phyloP scores from a whole-genome alignment of 2,113 vertebrate species.

The Nymphicus hollandicus region DNA sequence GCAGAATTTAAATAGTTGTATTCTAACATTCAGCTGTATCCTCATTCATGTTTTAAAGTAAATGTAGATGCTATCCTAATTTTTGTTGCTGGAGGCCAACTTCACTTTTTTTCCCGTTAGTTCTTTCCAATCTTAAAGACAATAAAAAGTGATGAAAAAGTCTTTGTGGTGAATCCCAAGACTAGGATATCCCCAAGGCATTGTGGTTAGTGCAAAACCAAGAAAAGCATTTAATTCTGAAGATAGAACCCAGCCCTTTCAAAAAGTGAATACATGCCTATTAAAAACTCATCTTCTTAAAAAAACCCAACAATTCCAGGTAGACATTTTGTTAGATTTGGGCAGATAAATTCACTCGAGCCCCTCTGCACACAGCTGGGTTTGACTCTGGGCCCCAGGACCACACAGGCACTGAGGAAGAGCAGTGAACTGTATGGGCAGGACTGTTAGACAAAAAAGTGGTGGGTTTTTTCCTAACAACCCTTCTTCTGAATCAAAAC shows the following conservation, averaged over 20 bases:
- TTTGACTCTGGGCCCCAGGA: background rate
- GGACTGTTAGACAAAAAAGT: background rate
- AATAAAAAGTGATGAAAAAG: conserved; percentile 31
- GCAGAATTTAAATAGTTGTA: background rate
- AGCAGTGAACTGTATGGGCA: fast-evolving
- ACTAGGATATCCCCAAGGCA: background rate
- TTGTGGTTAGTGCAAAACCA: background rate
- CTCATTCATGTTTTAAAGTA: background rate
- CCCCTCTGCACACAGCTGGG: background rate
- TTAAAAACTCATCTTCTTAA: background rate
- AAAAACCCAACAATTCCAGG: background rate
- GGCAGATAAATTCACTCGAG: background rate
- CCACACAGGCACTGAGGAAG: background rate
- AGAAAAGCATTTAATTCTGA: background rate
- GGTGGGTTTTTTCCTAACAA: background rate
- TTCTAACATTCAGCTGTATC: background rate
- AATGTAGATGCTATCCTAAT: background rate
- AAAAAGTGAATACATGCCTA: background rate
- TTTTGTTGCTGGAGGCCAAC: background rate
- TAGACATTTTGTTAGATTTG: background rate
- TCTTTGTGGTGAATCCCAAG: background rate
- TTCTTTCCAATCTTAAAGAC: background rate
- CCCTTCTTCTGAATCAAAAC: background rate
- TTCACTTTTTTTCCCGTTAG: background rate
- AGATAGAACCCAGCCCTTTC: background rate